Evolutionary conservation across 2,888 invertebrate genomes (phyloP).

Genomic region (Caenorhabditis zanzibari): DNA sequence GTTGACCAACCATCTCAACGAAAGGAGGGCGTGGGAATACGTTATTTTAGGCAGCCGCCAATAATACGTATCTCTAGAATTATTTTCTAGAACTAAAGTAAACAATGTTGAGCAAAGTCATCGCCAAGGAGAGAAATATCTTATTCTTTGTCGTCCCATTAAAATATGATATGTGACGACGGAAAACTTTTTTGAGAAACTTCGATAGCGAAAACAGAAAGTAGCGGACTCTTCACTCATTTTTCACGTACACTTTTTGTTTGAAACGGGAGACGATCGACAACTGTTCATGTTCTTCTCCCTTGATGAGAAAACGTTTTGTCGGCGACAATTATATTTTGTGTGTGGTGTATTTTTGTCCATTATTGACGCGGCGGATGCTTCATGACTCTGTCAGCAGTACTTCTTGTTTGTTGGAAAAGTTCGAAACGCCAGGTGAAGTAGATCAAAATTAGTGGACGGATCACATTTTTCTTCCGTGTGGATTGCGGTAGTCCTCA

Average conservation of each 20-base stretch:
- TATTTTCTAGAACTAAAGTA: not conserved
- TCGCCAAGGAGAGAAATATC: not conserved
- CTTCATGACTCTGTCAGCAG: not conserved
- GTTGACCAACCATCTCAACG: constrained; percentile 25
- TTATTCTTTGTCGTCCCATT: constrained; percentile 17
- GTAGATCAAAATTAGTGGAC: not conserved
- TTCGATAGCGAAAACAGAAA: constrained; percentile 43
- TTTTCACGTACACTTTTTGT: constrained; percentile 54
- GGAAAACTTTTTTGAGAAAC: constrained; percentile 21
- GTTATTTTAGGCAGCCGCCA: constrained; percentile 4
- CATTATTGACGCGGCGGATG: constrained; percentile 24
- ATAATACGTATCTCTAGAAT: not conserved
- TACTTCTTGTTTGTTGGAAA: not conserved
- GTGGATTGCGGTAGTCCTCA: constrained; percentile 10
- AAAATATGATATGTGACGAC: constrained; percentile 58
- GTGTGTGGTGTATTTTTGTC: constrained; percentile 35
- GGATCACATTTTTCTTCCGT: not conserved
- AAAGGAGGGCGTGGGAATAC: constrained; percentile 39
- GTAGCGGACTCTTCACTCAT: constrained; percentile 8
- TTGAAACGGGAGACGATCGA: constrained; percentile 56
- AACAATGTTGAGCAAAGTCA: not conserved
- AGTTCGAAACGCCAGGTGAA: constrained; percentile 19
- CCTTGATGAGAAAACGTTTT: constrained; percentile 57
- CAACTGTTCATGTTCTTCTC: constrained; percentile 57
- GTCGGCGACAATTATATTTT: not conserved